phyloP scores from a whole-genome alignment of 2,113 vertebrate species.

The Campylorhamphus procurvoides region DNA sequence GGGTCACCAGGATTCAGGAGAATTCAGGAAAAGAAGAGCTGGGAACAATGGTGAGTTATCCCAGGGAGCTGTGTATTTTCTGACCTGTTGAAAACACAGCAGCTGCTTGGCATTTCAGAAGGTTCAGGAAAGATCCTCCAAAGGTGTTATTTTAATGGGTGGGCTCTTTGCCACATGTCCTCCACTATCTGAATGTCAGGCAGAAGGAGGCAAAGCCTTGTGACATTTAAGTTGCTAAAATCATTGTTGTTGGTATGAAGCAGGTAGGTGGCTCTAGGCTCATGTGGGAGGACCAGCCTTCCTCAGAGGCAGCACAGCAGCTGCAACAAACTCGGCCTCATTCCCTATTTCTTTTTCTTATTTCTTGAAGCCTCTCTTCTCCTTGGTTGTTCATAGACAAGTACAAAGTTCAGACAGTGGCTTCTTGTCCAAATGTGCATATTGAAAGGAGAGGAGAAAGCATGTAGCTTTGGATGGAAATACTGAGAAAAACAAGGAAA shows the following conservation, averaged over 20 bases:
- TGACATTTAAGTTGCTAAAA: not conserved
- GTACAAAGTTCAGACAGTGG: not conserved
- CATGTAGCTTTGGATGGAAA: not conserved
- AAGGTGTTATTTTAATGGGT: not conserved
- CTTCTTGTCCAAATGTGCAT: not conserved
- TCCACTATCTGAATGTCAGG: not conserved
- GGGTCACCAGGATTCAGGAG: not conserved
- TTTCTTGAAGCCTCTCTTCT: not conserved
- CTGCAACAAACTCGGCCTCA: not conserved
- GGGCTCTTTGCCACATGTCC: not conserved
- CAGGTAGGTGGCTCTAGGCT: not conserved
- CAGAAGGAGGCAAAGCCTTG: not conserved
- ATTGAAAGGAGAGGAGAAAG: not conserved
- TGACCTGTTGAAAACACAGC: not conserved
- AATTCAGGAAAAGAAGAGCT: not conserved
- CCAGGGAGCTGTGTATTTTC: not conserved
- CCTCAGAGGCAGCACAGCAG: not conserved
- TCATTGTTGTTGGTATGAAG: not conserved
- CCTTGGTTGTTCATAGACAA: not conserved
- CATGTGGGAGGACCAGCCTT: not conserved
- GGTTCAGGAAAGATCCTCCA: not conserved
- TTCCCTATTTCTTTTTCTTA: not conserved
- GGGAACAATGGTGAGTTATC: not conserved
- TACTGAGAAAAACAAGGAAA: not conserved
- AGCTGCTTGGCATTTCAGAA: not conserved